Conservation (phyloP, 2,113 vertebrate genomes). For the Microtus pennsylvanicus region DNA sequence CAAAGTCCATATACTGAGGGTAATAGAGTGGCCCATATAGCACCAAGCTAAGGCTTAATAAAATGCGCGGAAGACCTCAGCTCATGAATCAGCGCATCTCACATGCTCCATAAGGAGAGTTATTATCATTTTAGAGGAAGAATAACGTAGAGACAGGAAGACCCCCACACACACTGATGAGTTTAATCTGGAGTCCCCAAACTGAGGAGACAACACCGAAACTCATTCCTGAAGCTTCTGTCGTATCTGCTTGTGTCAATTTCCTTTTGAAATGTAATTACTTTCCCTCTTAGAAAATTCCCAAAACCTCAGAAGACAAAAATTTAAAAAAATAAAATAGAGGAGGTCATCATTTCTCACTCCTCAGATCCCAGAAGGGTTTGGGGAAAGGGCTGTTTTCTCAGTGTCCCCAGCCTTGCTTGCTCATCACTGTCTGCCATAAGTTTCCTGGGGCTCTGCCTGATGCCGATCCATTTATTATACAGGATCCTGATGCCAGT, state of each 20-base stretch:
- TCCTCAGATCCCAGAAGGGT: not conserved
- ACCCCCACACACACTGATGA: not conserved
- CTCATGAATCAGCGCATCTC: too few relatives aligned
- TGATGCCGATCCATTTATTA: not conserved
- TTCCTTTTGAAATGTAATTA: conserved; percentile 24
- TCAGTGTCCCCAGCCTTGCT: not conserved
- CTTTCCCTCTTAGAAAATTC: not conserved
- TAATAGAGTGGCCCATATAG: not conserved
- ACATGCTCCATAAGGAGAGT: not conserved
- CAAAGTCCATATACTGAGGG: not conserved
- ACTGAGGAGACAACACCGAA: not conserved
- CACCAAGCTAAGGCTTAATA: not conserved
- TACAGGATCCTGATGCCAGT: too few relatives aligned
- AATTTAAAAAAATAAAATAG: not conserved
- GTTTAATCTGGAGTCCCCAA: not conserved
- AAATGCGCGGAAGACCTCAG: not conserved
- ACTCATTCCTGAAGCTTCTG: not conserved
- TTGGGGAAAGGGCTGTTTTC: not conserved
- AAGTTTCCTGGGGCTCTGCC: not conserved
- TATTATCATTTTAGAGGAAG: not conserved
- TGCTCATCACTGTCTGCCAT: too few relatives aligned
- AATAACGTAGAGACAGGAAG: not conserved
- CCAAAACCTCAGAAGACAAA: not conserved
- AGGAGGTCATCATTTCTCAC: not conserved
- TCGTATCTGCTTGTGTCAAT: not conserved